These are phyloP conservation scores for Columba guinea DNA, from an alignment of 2,797 vertebrate species.

Conservation along the genomic window DNA sequence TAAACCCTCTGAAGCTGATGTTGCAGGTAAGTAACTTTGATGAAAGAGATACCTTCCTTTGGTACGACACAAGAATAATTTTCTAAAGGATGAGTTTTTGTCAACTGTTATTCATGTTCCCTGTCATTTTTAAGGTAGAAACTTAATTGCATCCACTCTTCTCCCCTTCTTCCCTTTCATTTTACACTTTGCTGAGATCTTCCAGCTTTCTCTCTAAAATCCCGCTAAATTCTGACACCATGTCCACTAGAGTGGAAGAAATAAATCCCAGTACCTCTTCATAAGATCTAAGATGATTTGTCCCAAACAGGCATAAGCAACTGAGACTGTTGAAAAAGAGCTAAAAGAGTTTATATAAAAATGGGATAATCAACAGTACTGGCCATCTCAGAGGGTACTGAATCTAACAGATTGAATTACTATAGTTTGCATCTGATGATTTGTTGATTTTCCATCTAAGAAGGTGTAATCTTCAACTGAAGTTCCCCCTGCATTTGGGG, in stretches of 20 bases:
- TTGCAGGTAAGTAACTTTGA: not conserved
- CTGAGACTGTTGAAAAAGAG: not conserved
- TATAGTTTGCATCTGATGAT: not conserved
- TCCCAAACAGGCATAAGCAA: not conserved
- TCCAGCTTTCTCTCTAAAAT: not conserved
- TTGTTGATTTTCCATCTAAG: not conserved
- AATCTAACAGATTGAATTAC: not conserved
- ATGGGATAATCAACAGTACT: not conserved
- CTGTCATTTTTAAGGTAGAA: not conserved
- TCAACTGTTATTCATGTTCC: not conserved
- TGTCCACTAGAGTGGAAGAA: not conserved
- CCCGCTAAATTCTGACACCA: not conserved
- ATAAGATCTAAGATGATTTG: not conserved
- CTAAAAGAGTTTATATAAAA: not conserved
- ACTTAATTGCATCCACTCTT: not conserved
- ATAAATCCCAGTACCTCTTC: not conserved
- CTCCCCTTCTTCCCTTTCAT: not conserved
- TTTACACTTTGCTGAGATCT: not conserved
- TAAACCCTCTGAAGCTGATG: not conserved
- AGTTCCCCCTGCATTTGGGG: not conserved
- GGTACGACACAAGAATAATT: not conserved
- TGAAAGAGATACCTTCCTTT: not conserved
- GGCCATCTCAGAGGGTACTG: not conserved
- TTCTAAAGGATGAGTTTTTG: not conserved
- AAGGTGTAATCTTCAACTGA: not conserved